Evolutionary conservation across 2,113 vertebrate species (phyloP).

Genomic region (Gulo gulo): DNA sequence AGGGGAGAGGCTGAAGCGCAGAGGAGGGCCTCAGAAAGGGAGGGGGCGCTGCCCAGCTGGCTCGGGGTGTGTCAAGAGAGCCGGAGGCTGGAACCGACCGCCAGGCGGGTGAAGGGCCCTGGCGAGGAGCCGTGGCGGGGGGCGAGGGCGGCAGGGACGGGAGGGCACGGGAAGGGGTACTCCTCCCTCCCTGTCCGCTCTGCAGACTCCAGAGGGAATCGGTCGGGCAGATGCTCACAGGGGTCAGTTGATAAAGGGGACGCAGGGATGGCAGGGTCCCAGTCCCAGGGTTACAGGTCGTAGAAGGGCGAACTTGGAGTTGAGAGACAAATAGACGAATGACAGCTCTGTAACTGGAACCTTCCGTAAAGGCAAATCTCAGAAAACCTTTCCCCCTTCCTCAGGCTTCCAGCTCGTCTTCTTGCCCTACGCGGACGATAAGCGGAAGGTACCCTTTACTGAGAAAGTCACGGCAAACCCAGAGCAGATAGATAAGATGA

Average conservation of each 20-base stretch:
- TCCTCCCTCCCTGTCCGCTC: neutral
- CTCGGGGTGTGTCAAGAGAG: neutral
- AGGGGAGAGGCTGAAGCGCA: neutral
- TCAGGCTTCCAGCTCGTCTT: conserved; percentile 93
- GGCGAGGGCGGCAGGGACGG: neutral
- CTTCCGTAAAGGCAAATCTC: neutral
- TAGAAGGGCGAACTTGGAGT: neutral
- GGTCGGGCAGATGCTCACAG: neutral
- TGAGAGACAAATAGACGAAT: neutral
- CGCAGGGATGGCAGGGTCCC: neutral
- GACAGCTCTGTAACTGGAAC: neutral
- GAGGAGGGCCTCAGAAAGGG: neutral
- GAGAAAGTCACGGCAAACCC: conserved; percentile 84
- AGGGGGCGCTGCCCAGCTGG: neutral
- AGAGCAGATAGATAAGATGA: conserved; percentile 95
- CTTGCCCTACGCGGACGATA: conserved; percentile 94
- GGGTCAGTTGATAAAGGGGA: neutral
- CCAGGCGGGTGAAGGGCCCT: neutral
- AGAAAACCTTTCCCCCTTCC: neutral
- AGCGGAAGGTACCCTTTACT: conserved; percentile 87
- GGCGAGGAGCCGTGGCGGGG: neutral
- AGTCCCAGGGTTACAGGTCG: neutral
- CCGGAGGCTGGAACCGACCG: neutral
- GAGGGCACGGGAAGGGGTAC: neutral
- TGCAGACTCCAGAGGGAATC: neutral